phyloP scores from a whole-genome alignment of 2,888 invertebrate genomes.

The Stegophylla sp. region DNA sequence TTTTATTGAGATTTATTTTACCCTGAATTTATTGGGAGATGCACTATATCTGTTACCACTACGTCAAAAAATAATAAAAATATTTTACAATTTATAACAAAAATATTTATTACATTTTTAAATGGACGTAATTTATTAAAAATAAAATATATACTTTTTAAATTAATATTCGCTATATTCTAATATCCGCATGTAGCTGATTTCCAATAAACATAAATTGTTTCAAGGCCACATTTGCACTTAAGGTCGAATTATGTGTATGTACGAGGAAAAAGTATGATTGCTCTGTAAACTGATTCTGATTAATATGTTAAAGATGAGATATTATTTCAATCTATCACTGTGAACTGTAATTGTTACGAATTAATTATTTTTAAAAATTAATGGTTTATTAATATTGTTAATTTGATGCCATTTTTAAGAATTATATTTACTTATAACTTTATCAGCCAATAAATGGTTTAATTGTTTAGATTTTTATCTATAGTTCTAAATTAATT shows the following conservation, averaged over 20 bases:
- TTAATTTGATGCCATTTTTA: background rate
- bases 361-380: background rate
- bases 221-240: slow-evolving; percentile 15
- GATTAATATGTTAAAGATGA: background rate
- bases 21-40: too few relatives aligned
- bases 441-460: background rate
- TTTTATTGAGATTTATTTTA: too few relatives aligned
- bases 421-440: background rate
- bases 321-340: background rate
- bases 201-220: background rate
- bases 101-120: background rate
- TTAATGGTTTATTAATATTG: background rate
- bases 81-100: background rate
- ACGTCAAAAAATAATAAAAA: too few relatives aligned
- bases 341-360: background rate
- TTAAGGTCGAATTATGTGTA: slow-evolving; percentile 13
- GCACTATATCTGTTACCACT: too few relatives aligned
- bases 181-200: background rate
- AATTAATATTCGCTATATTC: slow-evolving; percentile 7
- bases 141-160: background rate
- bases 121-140: background rate
- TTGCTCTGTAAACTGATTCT: background rate
- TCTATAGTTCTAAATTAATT: background rate
- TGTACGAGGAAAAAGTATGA: background rate
- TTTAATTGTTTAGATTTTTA: background rate